These are phyloP conservation scores for Castor canadensis DNA, from an alignment of 2,113 vertebrate species.

Conservation along the genomic window DNA sequence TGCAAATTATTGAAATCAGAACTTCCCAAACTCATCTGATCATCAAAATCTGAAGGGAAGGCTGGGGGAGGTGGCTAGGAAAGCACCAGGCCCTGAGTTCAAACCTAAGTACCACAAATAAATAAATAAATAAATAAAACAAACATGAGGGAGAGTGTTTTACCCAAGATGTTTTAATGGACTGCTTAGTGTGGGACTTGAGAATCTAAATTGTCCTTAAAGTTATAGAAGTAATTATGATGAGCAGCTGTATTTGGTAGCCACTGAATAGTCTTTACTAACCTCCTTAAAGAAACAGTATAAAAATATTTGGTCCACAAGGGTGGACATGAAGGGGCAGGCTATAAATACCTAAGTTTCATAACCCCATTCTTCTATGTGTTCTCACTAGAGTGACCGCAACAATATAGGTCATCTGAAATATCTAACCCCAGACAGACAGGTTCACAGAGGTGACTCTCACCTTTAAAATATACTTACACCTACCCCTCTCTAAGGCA, in stretches of 20 bases:
- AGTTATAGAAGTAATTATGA: background rate
- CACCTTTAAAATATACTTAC: background rate
- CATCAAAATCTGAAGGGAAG: background rate
- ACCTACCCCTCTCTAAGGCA: background rate
- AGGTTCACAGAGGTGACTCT: background rate
- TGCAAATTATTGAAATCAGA: slow-evolving; percentile 4
- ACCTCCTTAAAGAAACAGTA: background rate
- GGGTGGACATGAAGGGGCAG: background rate
- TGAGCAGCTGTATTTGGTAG: background rate
- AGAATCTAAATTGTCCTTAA: slow-evolving; percentile 16
- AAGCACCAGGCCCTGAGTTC: too few relatives aligned
- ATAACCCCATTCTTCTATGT: background rate
- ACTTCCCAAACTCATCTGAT: background rate
- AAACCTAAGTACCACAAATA: too few relatives aligned
- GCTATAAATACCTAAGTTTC: background rate
- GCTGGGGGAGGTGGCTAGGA: too few relatives aligned
- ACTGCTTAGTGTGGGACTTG: background rate
- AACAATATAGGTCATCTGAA: background rate
- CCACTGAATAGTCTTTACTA: background rate
- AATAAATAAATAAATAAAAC: too few relatives aligned
- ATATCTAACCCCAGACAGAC: background rate
- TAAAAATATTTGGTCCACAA: background rate
- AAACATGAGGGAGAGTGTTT: too few relatives aligned
- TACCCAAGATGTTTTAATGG: background rate
- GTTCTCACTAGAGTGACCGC: background rate